Evolutionary conservation across 23 tunicate species (phyloP).

Genomic region (Halocynthia aurantium): DNA sequence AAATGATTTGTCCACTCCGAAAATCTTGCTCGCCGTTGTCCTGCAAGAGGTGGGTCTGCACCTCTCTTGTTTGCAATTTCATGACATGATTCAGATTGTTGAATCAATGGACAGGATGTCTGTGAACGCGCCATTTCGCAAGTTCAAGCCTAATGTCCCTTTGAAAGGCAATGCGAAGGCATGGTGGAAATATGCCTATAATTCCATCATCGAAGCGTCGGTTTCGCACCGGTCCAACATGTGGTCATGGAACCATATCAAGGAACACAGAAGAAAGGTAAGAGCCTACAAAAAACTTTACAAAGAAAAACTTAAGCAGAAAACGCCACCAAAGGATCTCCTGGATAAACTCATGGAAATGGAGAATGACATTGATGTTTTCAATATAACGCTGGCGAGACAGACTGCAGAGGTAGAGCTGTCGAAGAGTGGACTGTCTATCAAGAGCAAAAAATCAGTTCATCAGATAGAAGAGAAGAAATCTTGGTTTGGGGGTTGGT

Average conservation of each 20-base stretch:
- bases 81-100: conserved; percentile 42
- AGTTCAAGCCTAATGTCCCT: conserved; percentile 37
- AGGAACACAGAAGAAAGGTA: conserved; percentile 39
- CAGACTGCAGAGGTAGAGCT: conserved; percentile 75
- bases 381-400: conserved; percentile 74
- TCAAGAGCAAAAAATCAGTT: conserved; percentile 47
- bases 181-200: conserved; percentile 85
- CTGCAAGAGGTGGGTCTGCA: conserved; percentile 54
- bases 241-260: conserved; percentile 64
- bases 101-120: conserved; percentile 76
- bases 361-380: conserved; percentile 66
- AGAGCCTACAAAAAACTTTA: conserved; percentile 41
- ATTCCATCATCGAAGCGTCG: conserved; percentile 45
- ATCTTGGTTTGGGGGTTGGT: conserved; percentile 55
- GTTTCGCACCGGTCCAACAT: conserved; percentile 14
- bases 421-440: conserved; percentile 38
- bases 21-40: conserved; percentile 33
- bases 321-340: conserved; percentile 50
- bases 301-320: conserved; percentile 62
- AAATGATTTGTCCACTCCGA: conserved; percentile 53
- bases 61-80: conserved; percentile 43
- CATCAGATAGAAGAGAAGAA: conserved; percentile 37
- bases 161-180: conserved; percentile 25
- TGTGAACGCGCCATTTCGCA: conserved; percentile 67
- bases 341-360: conserved; percentile 34